These are phyloP conservation scores for Eciton burchellii DNA, from an alignment of 1,140 invertebrate genomes.

Conservation along the genomic window DNA sequence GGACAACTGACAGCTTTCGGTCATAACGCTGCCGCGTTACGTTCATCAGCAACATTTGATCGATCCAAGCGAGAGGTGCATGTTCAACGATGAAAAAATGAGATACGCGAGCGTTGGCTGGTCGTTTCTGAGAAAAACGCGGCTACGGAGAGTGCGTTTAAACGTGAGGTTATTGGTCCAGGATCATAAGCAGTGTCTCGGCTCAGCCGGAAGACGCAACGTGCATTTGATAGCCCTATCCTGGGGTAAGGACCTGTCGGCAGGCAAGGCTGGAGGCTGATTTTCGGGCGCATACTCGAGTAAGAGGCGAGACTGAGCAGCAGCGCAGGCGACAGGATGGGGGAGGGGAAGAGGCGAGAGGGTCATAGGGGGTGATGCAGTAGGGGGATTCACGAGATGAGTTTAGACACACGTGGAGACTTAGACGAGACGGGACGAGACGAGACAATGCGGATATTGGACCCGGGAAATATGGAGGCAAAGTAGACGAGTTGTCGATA, in stretches of 20 bases:
- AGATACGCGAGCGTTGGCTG: too few species aligned
- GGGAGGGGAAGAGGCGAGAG: neutral
- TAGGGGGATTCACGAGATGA: constrained; percentile 61
- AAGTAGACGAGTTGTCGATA: constrained; percentile 83
- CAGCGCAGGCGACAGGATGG: constrained; percentile 10
- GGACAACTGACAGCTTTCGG: neutral
- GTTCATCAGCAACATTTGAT: neutral
- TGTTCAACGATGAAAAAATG: neutral
- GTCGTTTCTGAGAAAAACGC: neutral
- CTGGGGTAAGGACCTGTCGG: constrained; percentile 77
- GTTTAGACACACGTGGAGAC: constrained; percentile 79
- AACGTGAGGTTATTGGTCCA: constrained; percentile 9
- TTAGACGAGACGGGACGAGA: constrained; percentile 77
- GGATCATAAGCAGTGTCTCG: constrained; percentile 41
- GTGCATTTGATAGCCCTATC: constrained; percentile 85
- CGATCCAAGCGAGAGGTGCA: neutral
- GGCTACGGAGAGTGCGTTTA: neutral
- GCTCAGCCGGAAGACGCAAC: constrained; percentile 74
- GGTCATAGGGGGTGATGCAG: neutral
- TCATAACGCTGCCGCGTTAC: neutral
- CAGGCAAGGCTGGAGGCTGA: constrained; percentile 68
- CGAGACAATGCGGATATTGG: constrained; percentile 82
- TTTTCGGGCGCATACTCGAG: constrained; percentile 76
- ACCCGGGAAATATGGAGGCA: constrained; percentile 78
- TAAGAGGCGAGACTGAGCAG: constrained; percentile 42